Evolutionary conservation across 2,797 vertebrate species (phyloP), one percentile per base, ranked within the genome.

Genomic region (Muscicapa comitata): DNA sequence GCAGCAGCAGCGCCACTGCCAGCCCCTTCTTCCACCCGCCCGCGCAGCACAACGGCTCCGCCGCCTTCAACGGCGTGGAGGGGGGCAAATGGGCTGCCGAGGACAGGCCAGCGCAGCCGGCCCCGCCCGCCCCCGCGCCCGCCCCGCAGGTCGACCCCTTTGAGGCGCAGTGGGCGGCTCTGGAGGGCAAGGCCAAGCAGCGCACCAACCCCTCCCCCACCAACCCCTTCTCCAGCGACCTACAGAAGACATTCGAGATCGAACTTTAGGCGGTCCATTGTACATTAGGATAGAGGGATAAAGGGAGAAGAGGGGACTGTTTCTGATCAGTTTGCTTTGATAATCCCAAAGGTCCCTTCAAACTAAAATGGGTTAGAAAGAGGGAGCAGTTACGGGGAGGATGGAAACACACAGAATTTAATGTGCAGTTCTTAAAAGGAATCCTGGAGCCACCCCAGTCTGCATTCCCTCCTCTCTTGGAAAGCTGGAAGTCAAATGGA

Each of bases 221-320:
- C 78, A 99, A 99, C 94, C 99, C 99, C 57, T 99, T 99, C 98
- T 99, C 99, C 82, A 99, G 98, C 4, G 99, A 99, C 97, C 98
- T 99, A 95, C 99, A 99, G 97, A 99, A 99, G 97, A 99, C 99
- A 0, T 99, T 99, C 90, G 99, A 99, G 98, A 99, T 99, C 78
- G 99, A 99, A 97, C 99, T 99, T 96, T 99, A 98, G 96, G 82
- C 48, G 29, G 83, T 73, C 88, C 62, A 71, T 87, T 96, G 97
- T 96, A 92, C 88, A 85, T 78, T 79, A 48, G 88, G 38, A 61
- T 74, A 88, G 94, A 91, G 93, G 94, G 95, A 95, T 92, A 93
- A 95, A 82, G 96, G 92, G 95, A 97, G 93, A 80, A 77, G 95
- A 94, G 88, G 94, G 76, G 88, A 82, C 95, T 87, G 84, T 95